Evolutionary conservation across 2,113 vertebrate genomes (phyloP).

Genomic region (Arenaria interpres): DNA sequence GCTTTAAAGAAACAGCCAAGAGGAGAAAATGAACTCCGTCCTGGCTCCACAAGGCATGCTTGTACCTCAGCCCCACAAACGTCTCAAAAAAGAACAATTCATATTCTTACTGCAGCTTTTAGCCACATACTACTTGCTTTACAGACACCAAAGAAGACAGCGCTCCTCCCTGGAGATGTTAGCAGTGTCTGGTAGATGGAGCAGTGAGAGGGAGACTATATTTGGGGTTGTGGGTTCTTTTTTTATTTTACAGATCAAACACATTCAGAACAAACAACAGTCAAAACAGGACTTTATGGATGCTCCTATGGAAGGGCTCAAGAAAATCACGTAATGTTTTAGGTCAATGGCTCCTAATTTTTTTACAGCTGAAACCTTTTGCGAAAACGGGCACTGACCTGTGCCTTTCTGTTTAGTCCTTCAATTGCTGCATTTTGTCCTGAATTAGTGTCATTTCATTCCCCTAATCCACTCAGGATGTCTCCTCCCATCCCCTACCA

Average conservation of each 20-base stretch:
- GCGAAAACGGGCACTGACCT: not conserved
- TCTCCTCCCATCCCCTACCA: not conserved
- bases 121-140: not conserved
- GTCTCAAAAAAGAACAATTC: not conserved
- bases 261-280: not conserved
- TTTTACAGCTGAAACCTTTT: not conserved
- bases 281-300: not conserved
- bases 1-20: not conserved
- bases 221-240: not conserved
- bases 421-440: not conserved
- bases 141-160: not conserved
- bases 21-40: not conserved
- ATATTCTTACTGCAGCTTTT: not conserved
- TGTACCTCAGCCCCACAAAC: not conserved
- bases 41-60: not conserved
- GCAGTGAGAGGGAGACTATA: not conserved
- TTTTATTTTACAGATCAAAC: not conserved
- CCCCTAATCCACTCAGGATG: not conserved
- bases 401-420: not conserved
- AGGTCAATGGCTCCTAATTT: not conserved
- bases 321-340: not conserved
- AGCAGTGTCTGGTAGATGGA: not conserved
- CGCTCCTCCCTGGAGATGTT: not conserved
- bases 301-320: not conserved
- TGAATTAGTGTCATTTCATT: not conserved